Evolutionary conservation across 2,113 vertebrate genomes (phyloP).

Genomic region (Ptilorrhoa leucosticta): DNA sequence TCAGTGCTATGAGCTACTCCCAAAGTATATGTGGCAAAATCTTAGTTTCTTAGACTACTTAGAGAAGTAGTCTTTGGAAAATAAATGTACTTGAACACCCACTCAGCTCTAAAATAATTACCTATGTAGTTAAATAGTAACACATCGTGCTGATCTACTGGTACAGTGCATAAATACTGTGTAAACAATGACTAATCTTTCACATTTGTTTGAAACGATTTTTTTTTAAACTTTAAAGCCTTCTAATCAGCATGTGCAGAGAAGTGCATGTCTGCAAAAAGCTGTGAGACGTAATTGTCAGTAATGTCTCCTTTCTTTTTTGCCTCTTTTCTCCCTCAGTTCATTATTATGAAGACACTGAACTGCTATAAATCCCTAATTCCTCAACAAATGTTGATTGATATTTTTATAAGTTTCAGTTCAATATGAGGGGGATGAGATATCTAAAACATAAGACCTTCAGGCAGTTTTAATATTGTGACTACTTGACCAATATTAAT

Average conservation of each 20-base stretch:
- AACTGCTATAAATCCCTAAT: neutral
- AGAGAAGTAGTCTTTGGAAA: neutral
- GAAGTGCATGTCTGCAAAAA: neutral
- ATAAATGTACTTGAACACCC: neutral
- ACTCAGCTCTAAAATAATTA: neutral
- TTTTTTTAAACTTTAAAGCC: neutral
- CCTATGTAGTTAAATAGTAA: slow-evolving; percentile 25
- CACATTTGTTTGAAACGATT: neutral
- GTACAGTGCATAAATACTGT: neutral
- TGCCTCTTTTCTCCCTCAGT: neutral
- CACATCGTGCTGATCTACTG: neutral
- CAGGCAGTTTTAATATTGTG: neutral
- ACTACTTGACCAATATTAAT: neutral
- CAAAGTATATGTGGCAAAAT: neutral
- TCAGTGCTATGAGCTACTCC: neutral
- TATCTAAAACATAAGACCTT: neutral
- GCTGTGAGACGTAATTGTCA: neutral
- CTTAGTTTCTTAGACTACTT: too few species aligned
- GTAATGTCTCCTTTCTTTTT: neutral
- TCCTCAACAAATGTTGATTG: neutral
- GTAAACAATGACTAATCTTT: slow-evolving; percentile 22
- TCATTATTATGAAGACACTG: neutral
- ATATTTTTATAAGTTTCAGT: neutral
- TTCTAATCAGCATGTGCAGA: neutral
- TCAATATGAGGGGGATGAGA: neutral